phyloP scores from a whole-genome alignment of 2,113 vertebrate species.

The Acanthisitta chloris region DNA sequence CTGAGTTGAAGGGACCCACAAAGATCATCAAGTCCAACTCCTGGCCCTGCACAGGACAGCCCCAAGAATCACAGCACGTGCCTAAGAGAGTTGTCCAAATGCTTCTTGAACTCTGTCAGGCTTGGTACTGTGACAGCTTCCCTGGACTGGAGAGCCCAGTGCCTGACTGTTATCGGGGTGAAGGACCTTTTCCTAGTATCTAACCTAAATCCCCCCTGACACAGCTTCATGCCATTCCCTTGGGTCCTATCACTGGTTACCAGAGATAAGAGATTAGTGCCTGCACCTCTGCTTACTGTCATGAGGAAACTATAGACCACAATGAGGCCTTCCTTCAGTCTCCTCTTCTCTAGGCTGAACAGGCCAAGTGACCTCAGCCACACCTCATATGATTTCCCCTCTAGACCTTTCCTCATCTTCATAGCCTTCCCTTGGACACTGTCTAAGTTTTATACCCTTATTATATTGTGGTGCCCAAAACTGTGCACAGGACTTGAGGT shows the following conservation, averaged over 20 bases:
- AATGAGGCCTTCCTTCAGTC: background rate
- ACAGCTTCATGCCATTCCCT: background rate
- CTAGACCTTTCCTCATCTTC: background rate
- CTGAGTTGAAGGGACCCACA: background rate
- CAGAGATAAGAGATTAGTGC: background rate
- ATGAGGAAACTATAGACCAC: background rate
- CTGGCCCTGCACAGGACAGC: background rate
- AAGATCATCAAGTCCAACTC: too few species aligned
- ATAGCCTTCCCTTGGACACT: background rate
- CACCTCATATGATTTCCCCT: background rate
- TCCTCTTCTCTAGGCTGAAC: background rate
- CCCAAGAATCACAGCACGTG: background rate
- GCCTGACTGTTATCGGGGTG: accelerated
- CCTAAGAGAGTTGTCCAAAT: background rate
- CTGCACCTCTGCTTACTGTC: background rate
- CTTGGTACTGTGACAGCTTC: background rate
- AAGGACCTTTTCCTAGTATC: background rate
- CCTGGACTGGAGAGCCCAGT: background rate
- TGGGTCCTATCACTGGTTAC: background rate
- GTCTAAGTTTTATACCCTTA: background rate
- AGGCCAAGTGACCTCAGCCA: background rate
- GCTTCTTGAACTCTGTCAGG: background rate
- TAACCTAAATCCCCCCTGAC: background rate
- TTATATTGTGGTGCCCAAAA: background rate
- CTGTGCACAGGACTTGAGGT: too few species aligned